Evolutionary conservation across 2,888 invertebrate species (phyloP).

Genomic region (Sinelater perroti): DNA sequence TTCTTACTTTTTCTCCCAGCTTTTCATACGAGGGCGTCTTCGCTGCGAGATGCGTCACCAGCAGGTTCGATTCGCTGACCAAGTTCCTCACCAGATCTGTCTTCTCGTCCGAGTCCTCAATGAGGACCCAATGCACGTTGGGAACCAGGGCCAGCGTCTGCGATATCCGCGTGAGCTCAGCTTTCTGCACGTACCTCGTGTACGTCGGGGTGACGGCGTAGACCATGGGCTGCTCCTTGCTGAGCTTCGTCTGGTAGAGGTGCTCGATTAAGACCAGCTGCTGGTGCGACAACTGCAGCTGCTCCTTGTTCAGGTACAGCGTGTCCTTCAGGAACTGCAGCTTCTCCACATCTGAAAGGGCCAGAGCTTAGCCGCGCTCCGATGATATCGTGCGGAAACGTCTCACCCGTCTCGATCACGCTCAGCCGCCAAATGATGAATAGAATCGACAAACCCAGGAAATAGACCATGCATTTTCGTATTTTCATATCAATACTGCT

Average conservation of each 20-base stretch:
- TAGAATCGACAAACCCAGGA: slow-evolving; percentile 47
- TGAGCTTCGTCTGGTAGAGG: slow-evolving; percentile 46
- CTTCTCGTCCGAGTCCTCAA: slow-evolving; percentile 83
- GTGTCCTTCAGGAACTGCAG: slow-evolving; percentile 51
- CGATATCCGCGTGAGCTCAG: slow-evolving; percentile 89
- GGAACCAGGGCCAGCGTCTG: slow-evolving; percentile 87
- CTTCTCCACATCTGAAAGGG: slow-evolving; percentile 50
- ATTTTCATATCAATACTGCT: slow-evolving; percentile 33
- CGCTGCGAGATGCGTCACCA: slow-evolving; percentile 71
- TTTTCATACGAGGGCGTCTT: slow-evolving; percentile 77
- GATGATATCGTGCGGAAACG: slow-evolving; percentile 6
- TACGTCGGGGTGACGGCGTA: slow-evolving; percentile 95
- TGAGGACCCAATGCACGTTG: slow-evolving; percentile 92
- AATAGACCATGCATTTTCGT: slow-evolving; percentile 41
- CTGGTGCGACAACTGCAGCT: slow-evolving; percentile 53
- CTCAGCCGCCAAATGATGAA: slow-evolving; percentile 50
- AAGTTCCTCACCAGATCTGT: slow-evolving; percentile 78
- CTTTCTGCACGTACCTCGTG: slow-evolving; percentile 87
- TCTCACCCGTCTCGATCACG: slow-evolving; percentile 47
- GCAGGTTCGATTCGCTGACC: slow-evolving; percentile 67
- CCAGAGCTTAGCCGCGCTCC: neutral
- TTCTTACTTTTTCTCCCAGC: slow-evolving; percentile 65
- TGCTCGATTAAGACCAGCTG: slow-evolving; percentile 53
- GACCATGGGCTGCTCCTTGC: slow-evolving; percentile 69
- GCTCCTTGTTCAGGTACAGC: slow-evolving; percentile 53